These are phyloP conservation scores for Sarcophaga peregrina DNA, from an alignment of 1,140 invertebrate genomes.

Conservation along the genomic window DNA sequence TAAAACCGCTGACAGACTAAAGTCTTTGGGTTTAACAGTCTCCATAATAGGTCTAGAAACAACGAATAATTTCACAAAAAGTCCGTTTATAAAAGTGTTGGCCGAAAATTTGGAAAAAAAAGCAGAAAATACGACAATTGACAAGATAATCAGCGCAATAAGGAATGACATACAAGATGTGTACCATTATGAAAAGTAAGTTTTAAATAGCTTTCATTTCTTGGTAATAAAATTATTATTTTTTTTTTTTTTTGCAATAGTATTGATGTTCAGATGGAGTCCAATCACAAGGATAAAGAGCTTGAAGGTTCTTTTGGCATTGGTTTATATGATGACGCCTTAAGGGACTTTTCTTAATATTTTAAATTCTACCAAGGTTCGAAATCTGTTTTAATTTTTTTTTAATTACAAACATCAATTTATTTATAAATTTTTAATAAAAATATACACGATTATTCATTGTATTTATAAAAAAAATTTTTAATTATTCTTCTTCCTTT, in stretches of 20 bases:
- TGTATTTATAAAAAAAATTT: too few species aligned
- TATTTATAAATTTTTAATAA: too few species aligned
- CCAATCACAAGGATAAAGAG: background rate
- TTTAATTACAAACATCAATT: too few species aligned
- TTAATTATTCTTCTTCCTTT: too few species aligned
- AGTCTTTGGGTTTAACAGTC: background rate
- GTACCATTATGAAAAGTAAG: background rate
- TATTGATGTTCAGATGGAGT: background rate
- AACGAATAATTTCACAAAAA: too few species aligned
- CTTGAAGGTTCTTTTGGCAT: background rate
- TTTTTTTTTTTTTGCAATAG: conserved; percentile 14
- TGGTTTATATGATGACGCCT: background rate
- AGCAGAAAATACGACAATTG: background rate
- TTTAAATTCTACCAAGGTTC: background rate
- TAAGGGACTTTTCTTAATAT: conserved; percentile 25
- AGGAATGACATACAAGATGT: background rate
- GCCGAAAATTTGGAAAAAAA: background rate
- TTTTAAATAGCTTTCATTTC: background rate
- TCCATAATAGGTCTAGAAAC: background rate
- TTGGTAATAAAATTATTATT: background rate
- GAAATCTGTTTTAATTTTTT: background rate
- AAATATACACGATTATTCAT: too few species aligned
- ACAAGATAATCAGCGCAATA: background rate
- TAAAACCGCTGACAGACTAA: background rate
- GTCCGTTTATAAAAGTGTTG: background rate